Conservation (phyloP, 2,797 vertebrate genomes). For the Rhynchotus rufescens region DNA sequence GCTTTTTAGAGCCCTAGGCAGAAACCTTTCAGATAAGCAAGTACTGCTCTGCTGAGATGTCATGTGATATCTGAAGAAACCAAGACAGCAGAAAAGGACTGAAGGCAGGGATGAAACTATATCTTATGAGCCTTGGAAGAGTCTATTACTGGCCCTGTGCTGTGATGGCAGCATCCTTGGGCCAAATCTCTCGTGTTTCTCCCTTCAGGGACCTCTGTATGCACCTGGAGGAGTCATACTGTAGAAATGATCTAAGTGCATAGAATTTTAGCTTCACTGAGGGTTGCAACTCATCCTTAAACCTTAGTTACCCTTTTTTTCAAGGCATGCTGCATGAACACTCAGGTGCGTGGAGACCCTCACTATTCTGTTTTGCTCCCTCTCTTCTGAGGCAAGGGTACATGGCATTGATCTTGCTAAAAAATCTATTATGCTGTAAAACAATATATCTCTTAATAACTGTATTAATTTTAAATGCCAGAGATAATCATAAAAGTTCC, state of each 20-base stretch:
- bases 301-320: not conserved
- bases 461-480: constrained; percentile 73
- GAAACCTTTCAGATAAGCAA: not conserved
- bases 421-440: constrained; percentile 54
- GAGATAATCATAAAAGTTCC: constrained; percentile 36
- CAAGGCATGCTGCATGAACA: not conserved
- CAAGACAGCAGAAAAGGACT: not conserved
- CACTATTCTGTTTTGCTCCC: not conserved
- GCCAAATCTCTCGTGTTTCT: not conserved
- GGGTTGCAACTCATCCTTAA: not conserved
- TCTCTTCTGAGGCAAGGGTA: not conserved
- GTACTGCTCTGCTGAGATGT: not conserved
- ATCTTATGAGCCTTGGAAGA: not conserved
- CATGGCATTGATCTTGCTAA: constrained; percentile 38
- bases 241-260: not conserved
- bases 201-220: not conserved
- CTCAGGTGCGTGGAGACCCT: not conserved
- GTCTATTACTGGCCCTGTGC: not conserved
- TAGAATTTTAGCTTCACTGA: not conserved
- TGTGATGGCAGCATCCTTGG: not conserved
- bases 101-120: not conserved
- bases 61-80: not conserved
- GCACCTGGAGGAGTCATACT: not conserved
- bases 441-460: constrained; percentile 54
- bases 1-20: not conserved